Conservation (phyloP, 2,888 invertebrate species). For the Melikaiella ostensackeni region DNA sequence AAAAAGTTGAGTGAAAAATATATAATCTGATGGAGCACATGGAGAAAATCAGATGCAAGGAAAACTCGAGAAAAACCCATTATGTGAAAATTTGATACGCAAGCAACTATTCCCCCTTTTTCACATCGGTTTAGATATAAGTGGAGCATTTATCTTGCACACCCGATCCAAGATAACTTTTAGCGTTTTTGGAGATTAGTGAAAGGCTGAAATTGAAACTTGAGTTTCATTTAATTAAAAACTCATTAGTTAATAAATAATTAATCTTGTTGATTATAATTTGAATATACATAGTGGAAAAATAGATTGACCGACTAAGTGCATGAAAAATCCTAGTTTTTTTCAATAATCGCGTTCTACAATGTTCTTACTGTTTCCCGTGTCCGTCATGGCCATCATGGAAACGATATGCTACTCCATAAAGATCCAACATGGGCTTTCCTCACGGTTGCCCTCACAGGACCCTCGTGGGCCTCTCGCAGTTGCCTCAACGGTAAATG, state of each 20-base stretch:
- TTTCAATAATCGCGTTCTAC: neutral
- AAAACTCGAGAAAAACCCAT: slow-evolving; percentile 29
- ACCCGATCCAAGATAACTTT: neutral
- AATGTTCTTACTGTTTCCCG: slow-evolving; percentile 34
- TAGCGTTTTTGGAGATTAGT: neutral
- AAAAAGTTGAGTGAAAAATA: slow-evolving; percentile 21
- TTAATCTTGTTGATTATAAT: too few species aligned
- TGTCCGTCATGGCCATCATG: too few species aligned
- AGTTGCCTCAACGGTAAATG: too few species aligned
- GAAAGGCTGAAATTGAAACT: neutral
- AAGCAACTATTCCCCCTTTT: neutral
- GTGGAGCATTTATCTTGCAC: neutral
- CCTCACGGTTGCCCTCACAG: too few species aligned
- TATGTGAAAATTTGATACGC: neutral
- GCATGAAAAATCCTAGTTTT: neutral
- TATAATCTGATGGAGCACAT: neutral
- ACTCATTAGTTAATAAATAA: too few species aligned
- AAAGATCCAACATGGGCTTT: too few species aligned
- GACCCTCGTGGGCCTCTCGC: too few species aligned
- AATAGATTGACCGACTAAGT: too few species aligned
- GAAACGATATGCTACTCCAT: too few species aligned
- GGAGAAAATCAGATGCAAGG: slow-evolving; percentile 15
- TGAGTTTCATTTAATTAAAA: neutral
- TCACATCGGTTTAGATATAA: neutral
- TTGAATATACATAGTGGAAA: too few species aligned